Percentiles rank a stretch among this genome's conserved stretches.
Evolutionary conservation across 2,797 vertebrate species (phyloP).

Genomic region (Ptychobarbus kaznakovi): DNA sequence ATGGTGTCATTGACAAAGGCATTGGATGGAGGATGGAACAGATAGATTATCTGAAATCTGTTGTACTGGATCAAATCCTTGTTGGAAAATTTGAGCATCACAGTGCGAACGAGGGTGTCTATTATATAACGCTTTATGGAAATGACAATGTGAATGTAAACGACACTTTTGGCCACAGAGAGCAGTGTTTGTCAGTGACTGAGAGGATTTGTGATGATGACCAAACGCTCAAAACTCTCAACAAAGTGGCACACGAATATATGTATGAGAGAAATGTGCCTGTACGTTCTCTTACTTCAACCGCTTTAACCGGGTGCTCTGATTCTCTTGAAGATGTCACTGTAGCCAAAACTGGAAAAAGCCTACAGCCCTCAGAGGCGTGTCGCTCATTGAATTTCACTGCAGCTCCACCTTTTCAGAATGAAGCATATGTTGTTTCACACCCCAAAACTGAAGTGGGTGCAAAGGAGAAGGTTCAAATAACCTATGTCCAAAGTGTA

Average conservation of each 20-base stretch:
- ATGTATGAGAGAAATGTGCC: constrained; percentile 3
- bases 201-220: constrained; percentile 10
- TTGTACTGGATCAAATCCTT: constrained; percentile 77
- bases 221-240: constrained; percentile 9
- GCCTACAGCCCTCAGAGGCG: not conserved
- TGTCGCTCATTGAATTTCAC: constrained; percentile 61
- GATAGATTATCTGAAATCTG: constrained; percentile 74
- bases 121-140: constrained; percentile 79
- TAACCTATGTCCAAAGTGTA: constrained; percentile 79
- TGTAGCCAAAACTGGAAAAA: constrained; percentile 17
- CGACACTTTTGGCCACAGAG: constrained; percentile 69
- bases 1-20: constrained; percentile 75
- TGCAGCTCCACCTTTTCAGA: constrained; percentile 67
- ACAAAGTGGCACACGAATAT: constrained; percentile 30
- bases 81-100: constrained; percentile 78
- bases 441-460: constrained; percentile 79
- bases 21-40: constrained; percentile 77
- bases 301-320: not conserved
- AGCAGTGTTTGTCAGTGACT: constrained; percentile 26
- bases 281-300: not conserved
- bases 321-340: not conserved
- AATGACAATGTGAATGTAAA: constrained; percentile 79
- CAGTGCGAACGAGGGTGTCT: constrained; percentile 75
- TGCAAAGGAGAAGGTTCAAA: constrained; percentile 76
- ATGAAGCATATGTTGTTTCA: constrained; percentile 79